Evolutionary conservation across 2,113 vertebrate genomes (phyloP).

Genomic region (Phoenicopterus ruber): DNA sequence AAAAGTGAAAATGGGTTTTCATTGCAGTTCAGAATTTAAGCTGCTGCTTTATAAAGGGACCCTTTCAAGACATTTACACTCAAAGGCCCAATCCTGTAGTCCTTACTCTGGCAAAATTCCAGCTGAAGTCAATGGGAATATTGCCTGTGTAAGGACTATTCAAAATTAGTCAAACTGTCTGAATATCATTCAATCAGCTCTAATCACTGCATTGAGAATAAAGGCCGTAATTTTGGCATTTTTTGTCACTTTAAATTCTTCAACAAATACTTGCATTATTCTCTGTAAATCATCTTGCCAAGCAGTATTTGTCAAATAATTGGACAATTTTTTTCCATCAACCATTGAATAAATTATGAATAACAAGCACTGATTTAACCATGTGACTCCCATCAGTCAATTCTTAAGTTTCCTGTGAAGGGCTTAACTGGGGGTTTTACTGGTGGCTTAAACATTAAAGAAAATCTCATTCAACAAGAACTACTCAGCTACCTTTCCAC

Average conservation of each 20-base stretch:
- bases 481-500: slow-evolving; percentile 27
- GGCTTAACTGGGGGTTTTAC: slow-evolving; percentile 33
- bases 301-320: slow-evolving; percentile 67
- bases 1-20: slow-evolving; percentile 54
- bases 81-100: slow-evolving; percentile 41
- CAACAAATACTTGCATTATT: slow-evolving; percentile 64
- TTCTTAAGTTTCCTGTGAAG: slow-evolving; percentile 46
- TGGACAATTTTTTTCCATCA: slow-evolving; percentile 67
- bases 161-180: slow-evolving; percentile 66
- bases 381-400: slow-evolving; percentile 60
- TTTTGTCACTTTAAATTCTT: slow-evolving; percentile 67
- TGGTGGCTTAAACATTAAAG: slow-evolving; percentile 22
- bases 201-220: slow-evolving; percentile 67
- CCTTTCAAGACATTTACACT: slow-evolving; percentile 54
- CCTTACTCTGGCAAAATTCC: slow-evolving; percentile 51
- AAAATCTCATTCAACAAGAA: slow-evolving; percentile 42
- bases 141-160: slow-evolving; percentile 62
- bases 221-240: slow-evolving; percentile 58
- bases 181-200: slow-evolving; percentile 67
- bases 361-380: slow-evolving; percentile 62
- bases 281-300: slow-evolving; percentile 62
- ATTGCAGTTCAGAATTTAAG: slow-evolving; percentile 49
- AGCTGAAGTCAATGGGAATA: slow-evolving; percentile 68
- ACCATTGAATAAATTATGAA: slow-evolving; percentile 69
- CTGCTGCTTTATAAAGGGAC: slow-evolving; percentile 50